Evolutionary conservation across 2,888 invertebrate species (phyloP).

Genomic region (Mythimna ferrago): DNA sequence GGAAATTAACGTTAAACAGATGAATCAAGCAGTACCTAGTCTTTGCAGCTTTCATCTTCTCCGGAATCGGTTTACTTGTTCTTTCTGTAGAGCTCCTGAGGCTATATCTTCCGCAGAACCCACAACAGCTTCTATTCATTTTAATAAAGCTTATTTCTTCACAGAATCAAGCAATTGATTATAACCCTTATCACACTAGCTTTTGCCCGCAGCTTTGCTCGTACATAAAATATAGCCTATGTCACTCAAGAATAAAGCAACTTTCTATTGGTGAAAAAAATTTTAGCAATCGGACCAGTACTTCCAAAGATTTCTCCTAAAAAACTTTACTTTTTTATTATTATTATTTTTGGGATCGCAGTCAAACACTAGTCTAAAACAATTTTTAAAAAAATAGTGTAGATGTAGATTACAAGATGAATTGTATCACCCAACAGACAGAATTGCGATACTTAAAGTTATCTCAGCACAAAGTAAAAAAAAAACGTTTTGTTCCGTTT

Average conservation of each 20-base stretch:
- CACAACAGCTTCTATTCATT: background rate
- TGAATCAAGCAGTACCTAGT: background rate
- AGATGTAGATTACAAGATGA: background rate
- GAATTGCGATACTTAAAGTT: constrained; percentile 1
- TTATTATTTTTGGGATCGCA: too few relatives aligned
- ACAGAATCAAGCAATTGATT: background rate
- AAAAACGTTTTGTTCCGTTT: too few relatives aligned
- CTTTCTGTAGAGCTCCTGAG: background rate
- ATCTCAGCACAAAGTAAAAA: constrained; percentile 9
- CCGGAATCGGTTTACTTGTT: background rate
- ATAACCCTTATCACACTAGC: background rate
- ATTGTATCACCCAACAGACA: constrained; percentile 9
- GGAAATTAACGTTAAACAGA: background rate
- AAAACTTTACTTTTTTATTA: too few relatives aligned
- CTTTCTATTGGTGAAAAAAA: too few relatives aligned
- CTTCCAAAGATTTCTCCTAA: too few relatives aligned
- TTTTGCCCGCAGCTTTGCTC: too few relatives aligned
- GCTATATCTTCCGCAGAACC: background rate
- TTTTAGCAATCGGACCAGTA: too few relatives aligned
- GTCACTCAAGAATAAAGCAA: too few relatives aligned
- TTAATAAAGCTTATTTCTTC: background rate
- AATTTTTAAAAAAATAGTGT: too few relatives aligned
- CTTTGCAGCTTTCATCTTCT: background rate
- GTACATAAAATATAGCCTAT: too few relatives aligned
- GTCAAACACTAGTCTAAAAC: too few relatives aligned